A percentile compares a stretch with the other conserved stretches of the same genome.
Evolutionary conservation across 2,797 vertebrate species (phyloP).

Genomic region (Bradypodion ventrale): DNA sequence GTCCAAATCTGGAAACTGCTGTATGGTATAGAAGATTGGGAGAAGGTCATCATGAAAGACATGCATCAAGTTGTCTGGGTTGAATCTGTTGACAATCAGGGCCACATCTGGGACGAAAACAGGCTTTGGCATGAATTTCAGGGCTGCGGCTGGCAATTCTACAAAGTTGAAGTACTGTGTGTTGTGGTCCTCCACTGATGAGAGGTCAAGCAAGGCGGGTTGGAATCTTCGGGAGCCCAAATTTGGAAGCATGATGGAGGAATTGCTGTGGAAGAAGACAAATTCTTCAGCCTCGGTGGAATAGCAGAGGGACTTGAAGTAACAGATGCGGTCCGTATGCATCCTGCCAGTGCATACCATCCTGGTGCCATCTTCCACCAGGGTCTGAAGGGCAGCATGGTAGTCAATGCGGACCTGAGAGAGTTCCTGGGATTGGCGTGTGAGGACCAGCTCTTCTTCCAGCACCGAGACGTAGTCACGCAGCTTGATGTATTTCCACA

Average conservation of each 20-base stretch:
- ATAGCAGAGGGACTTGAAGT: constrained; percentile 96
- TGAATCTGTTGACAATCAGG: constrained; percentile 93
- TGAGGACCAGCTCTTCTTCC: constrained; percentile 89
- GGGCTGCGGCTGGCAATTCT: constrained; percentile 89
- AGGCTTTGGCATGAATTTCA: constrained; percentile 94
- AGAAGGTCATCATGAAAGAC: constrained; percentile 96
- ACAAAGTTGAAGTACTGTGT: constrained; percentile 98
- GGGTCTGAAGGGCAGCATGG: constrained; percentile 86
- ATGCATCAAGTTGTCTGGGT: constrained; percentile 98
- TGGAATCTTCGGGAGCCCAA: constrained; percentile 94
- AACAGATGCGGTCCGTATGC: constrained; percentile 96
- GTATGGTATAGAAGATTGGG: constrained; percentile 95
- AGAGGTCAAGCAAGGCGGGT: constrained; percentile 93
- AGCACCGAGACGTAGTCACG: constrained; percentile 83
- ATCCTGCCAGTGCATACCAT: constrained; percentile 98
- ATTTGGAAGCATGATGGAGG: constrained; percentile 93
- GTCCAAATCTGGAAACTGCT: constrained; percentile 90
- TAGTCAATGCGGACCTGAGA: constrained; percentile 88
- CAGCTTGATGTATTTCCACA: constrained; percentile 92
- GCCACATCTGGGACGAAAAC: constrained; percentile 96
- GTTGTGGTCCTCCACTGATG: constrained; percentile 97
- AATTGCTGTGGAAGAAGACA: constrained; percentile 94
- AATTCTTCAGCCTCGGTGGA: constrained; percentile 93
- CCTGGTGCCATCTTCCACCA: constrained; percentile 90
- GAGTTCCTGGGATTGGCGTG: constrained; percentile 83